Evolutionary conservation across 2,888 invertebrate species (phyloP).

Genomic region (Lycocerus yunnanus): DNA sequence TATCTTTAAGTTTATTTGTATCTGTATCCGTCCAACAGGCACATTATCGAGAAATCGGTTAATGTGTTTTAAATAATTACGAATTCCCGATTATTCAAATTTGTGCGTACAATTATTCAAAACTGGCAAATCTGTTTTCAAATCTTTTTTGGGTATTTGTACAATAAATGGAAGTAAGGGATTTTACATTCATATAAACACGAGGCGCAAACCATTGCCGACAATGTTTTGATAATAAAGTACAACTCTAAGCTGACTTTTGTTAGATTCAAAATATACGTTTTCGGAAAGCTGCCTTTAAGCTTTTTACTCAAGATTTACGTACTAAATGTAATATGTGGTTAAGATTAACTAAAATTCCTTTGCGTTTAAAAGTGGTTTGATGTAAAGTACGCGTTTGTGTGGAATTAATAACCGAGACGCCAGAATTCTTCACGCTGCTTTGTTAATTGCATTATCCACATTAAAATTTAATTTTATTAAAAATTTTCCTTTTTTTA

Average conservation of each 20-base stretch:
- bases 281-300: not conserved
- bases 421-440: slow-evolving; percentile 12
- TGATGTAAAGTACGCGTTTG: slow-evolving; percentile 14
- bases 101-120: not conserved
- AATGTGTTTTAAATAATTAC: not conserved
- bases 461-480: not conserved
- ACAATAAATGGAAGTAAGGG: not conserved
- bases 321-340: not conserved
- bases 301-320: not conserved
- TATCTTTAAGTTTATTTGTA: no score
- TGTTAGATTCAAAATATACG: not conserved
- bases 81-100: not conserved
- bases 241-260: not conserved
- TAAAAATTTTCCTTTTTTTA: not conserved
- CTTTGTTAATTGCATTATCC: not conserved
- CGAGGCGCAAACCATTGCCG: not conserved
- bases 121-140: not conserved
- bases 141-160: not conserved
- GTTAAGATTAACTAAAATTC: slow-evolving; percentile 5
- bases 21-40: no score
- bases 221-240: not conserved
- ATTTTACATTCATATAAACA: not conserved
- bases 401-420: slow-evolving; percentile 17
- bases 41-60: no score
- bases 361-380: slow-evolving; percentile 10